Evolutionary conservation across 2,888 invertebrate genomes (phyloP).

Genomic region (Seira sanloemensis): DNA sequence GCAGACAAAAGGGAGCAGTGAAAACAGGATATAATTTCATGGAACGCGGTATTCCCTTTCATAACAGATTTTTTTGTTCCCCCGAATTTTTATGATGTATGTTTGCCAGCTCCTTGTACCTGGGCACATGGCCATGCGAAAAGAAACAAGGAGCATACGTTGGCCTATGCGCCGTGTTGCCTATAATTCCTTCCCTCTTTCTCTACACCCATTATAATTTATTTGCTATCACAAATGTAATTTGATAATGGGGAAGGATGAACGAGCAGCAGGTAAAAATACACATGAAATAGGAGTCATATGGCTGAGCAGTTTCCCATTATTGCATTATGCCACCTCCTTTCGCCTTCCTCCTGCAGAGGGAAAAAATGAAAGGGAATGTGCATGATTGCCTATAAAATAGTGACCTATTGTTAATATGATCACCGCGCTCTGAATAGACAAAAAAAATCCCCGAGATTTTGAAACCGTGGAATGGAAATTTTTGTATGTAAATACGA

Average conservation of each 20-base stretch:
- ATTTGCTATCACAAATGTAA: conserved; percentile 24
- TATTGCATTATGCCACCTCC: not conserved
- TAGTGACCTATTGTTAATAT: not conserved
- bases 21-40: not conserved
- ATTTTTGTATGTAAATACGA: not conserved
- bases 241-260: conserved; percentile 4
- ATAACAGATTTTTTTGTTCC: not conserved
- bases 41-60: not conserved
- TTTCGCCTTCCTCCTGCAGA: not conserved
- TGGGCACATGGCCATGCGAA: not conserved
- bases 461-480: not conserved
- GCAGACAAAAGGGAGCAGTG: not conserved
- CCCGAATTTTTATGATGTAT: not conserved
- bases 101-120: no score
- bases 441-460: not conserved
- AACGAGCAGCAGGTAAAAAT: not conserved
- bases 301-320: conserved; percentile 1
- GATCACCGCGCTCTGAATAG: not conserved
- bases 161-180: not conserved
- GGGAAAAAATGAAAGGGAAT: not conserved
- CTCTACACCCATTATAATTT: conserved; percentile 11
- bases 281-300: conserved; percentile 4
- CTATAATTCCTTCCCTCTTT: not conserved
- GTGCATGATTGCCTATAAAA: not conserved
- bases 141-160: not conserved